Conservation (phyloP, 2,888 invertebrate genomes). For the Coleophora deauratella region DNA sequence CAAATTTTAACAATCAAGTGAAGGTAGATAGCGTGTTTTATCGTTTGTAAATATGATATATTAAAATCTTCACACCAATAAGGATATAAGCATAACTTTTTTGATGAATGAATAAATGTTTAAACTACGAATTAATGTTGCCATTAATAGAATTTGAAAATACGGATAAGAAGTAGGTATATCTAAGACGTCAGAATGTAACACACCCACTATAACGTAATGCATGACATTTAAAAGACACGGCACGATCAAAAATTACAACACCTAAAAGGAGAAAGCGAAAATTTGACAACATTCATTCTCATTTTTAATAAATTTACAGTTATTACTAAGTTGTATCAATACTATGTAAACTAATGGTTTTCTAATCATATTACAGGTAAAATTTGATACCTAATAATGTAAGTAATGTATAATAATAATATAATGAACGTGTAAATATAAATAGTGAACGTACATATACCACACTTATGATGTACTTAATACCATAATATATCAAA, state of each 20-base stretch:
- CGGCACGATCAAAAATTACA: constrained; percentile 52
- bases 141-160: constrained; percentile 20
- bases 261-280: constrained; percentile 62
- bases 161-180: constrained; percentile 18
- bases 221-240: constrained; percentile 41
- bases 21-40: constrained; percentile 30
- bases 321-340: constrained; percentile 29
- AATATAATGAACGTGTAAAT: constrained; percentile 43
- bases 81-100: too few relatives aligned
- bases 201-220: constrained; percentile 51
- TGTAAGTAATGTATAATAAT: too few relatives aligned
- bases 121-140: constrained; percentile 27
- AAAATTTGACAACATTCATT: constrained; percentile 56
- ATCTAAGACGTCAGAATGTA: constrained; percentile 50
- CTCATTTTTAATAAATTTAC: constrained; percentile 25
- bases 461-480: constrained; percentile 47
- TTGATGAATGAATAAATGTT: constrained; percentile 23
- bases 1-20: constrained; percentile 29
- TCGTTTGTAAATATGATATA: constrained; percentile 2
- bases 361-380: constrained; percentile 14
- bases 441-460: constrained; percentile 48
- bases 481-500: constrained; percentile 59
- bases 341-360: constrained; percentile 48
- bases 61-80: constrained; percentile 14
- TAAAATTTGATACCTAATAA: too few relatives aligned